A percentile compares a stretch with the other conserved stretches of the same genome.
phyloP scores from a whole-genome alignment of 1,140 invertebrate species.

The Adoxophyes honmai region DNA sequence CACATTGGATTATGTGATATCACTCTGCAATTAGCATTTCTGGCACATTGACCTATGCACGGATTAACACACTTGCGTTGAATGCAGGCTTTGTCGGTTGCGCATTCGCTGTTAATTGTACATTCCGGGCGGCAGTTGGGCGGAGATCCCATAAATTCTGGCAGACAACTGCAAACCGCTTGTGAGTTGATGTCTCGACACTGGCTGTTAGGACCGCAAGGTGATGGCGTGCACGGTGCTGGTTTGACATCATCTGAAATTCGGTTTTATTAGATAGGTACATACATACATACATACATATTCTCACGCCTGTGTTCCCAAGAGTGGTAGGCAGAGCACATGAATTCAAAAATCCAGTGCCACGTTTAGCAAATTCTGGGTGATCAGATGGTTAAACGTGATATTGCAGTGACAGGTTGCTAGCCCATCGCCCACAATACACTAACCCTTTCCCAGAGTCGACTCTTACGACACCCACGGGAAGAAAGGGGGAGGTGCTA shows the following conservation, averaged over 20 bases:
- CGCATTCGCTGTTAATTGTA: slow-evolving; percentile 84
- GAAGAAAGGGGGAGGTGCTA: too few relatives aligned
- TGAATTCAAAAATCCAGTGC: too few relatives aligned
- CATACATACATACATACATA: too few relatives aligned
- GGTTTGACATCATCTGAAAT: slow-evolving; percentile 54
- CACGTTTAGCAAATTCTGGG: too few relatives aligned
- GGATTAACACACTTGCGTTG: slow-evolving; percentile 87
- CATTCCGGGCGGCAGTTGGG: slow-evolving; percentile 87
- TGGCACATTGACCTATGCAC: slow-evolving; percentile 86
- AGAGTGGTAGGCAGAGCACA: too few relatives aligned
- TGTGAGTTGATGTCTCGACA: slow-evolving; percentile 83
- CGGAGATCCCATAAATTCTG: slow-evolving; percentile 83
- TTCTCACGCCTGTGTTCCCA: too few relatives aligned
- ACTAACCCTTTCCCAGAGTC: too few relatives aligned
- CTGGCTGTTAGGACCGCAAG: slow-evolving; percentile 86
- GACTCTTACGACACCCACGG: too few relatives aligned
- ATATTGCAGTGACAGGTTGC: too few relatives aligned
- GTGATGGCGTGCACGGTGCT: slow-evolving; percentile 82
- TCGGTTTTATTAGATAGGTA: too few relatives aligned
- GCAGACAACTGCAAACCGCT: slow-evolving; percentile 82
- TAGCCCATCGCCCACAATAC: too few relatives aligned
- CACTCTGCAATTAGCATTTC: slow-evolving; percentile 85
- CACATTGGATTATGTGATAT: slow-evolving; percentile 86
- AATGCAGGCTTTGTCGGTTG: slow-evolving; percentile 84
- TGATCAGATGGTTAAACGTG: too few relatives aligned